These are phyloP conservation scores for Neosalanx taihuensis DNA, from an alignment of 2,797 vertebrate genomes.

Conservation along the genomic window DNA sequence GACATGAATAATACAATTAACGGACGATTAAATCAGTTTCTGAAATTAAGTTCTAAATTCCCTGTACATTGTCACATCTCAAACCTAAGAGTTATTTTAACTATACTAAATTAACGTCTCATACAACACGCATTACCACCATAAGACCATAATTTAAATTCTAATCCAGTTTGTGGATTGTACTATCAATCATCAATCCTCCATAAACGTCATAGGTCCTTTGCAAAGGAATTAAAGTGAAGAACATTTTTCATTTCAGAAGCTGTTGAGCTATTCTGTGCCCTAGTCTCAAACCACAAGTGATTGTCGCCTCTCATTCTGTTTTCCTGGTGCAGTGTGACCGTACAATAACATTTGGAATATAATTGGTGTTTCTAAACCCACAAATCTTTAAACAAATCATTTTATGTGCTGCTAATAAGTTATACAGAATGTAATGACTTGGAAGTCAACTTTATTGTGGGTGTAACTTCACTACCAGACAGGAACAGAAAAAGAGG, in stretches of 20 bases:
- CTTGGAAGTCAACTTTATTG: conserved; percentile 52
- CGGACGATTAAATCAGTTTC: no score
- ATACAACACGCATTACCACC: conserved; percentile 13
- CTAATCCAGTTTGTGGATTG: no score
- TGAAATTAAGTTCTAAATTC: not conserved
- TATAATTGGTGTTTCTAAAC: conserved; percentile 63
- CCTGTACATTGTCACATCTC: conserved; percentile 47
- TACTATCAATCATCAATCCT: not conserved
- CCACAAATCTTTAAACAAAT: conserved; percentile 75
- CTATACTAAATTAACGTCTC: conserved; percentile 68
- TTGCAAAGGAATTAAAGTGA: no score
- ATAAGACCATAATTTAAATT: not conserved
- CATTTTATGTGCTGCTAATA: conserved; percentile 77
- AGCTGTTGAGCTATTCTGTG: conserved; percentile 23
- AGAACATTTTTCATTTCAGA: conserved; percentile 27
- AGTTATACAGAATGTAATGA: conserved; percentile 58
- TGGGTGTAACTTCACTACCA: conserved; percentile 51
- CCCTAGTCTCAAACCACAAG: conserved; percentile 60
- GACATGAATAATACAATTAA: no score
- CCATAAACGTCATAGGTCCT: not conserved
- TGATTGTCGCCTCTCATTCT: conserved; percentile 56
- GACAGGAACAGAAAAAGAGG: not conserved
- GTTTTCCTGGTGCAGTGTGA: conserved; percentile 56
- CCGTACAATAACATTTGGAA: conserved; percentile 64
- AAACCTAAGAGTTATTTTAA: conserved; percentile 28